A percentile compares a stretch with the other conserved stretches of the same genome.
These are phyloP conservation scores for Platycheirus rosarum DNA, from an alignment of 2,888 invertebrate genomes.

Conservation along the genomic window DNA sequence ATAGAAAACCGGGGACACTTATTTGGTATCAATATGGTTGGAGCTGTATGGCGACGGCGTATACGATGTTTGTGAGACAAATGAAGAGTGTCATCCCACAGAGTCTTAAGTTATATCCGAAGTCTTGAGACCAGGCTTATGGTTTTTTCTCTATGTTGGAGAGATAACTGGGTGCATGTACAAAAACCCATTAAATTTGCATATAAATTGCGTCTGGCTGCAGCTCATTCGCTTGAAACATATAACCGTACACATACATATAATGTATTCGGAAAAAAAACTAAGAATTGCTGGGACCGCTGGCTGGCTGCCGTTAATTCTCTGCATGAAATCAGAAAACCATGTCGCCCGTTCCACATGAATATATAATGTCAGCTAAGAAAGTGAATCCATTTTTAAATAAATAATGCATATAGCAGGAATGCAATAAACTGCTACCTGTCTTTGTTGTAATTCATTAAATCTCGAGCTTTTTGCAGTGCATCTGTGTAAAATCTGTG, in stretches of 20 bases:
- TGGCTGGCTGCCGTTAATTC: conserved; percentile 33
- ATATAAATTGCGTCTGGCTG: conserved; percentile 81
- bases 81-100: conserved; percentile 55
- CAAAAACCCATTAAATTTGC: conserved; percentile 80
- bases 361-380: conserved; percentile 3
- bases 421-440: conserved; percentile 47
- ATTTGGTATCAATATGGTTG: conserved; percentile 45
- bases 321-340: conserved; percentile 39
- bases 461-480: too few relatives aligned
- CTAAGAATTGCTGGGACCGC: background rate
- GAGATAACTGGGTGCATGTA: conserved; percentile 76
- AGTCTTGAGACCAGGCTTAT: conserved; percentile 57
- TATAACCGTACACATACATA: background rate
- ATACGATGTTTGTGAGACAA: conserved; percentile 40
- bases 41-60: background rate
- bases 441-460: background rate
- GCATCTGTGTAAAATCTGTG: too few relatives aligned
- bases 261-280: conserved; percentile 21
- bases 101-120: conserved; percentile 47
- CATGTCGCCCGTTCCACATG: conserved; percentile 6
- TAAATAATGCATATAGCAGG: conserved; percentile 50
- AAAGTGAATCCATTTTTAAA: conserved; percentile 49
- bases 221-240: conserved; percentile 55
- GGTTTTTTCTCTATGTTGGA: conserved; percentile 30
- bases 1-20: conserved; percentile 13